Evolutionary conservation across 2,113 vertebrate species (phyloP).

Genomic region (Scolopax mira): DNA sequence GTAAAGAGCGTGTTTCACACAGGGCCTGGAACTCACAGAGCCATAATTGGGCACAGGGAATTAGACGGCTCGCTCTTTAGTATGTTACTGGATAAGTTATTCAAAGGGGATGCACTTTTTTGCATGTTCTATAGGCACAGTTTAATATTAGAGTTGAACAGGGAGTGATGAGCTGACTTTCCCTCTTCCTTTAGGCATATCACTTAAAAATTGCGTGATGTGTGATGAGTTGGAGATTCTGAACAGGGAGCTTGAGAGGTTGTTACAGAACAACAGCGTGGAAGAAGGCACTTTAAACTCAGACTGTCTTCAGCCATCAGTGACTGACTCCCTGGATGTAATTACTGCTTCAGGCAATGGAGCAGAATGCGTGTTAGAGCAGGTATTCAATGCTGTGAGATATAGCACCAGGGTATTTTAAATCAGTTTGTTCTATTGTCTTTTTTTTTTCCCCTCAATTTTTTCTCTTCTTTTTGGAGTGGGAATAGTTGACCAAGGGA

Average conservation of each 20-base stretch:
- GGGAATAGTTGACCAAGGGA: background rate
- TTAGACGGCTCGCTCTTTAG: background rate
- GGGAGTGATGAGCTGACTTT: constrained; percentile 22
- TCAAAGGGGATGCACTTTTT: background rate
- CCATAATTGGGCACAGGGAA: background rate
- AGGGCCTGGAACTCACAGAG: no score
- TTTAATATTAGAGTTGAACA: background rate
- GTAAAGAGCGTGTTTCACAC: background rate
- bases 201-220: background rate
- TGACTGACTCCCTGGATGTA: background rate
- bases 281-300: constrained; percentile 8
- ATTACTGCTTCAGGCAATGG: background rate
- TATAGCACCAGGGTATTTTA: background rate
- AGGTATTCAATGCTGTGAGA: background rate
- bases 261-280: background rate
- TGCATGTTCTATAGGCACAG: background rate
- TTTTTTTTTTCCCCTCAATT: background rate
- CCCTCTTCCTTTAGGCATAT: constrained; percentile 5
- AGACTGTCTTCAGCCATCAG: constrained; percentile 35
- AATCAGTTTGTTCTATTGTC: background rate
- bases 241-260: constrained; percentile 20
- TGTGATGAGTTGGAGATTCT: constrained; percentile 41
- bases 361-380: background rate
- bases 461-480: background rate
- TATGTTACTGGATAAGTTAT: background rate